phyloP scores from a whole-genome alignment of 2,797 vertebrate species.

The Sebastes matsubarae region DNA sequence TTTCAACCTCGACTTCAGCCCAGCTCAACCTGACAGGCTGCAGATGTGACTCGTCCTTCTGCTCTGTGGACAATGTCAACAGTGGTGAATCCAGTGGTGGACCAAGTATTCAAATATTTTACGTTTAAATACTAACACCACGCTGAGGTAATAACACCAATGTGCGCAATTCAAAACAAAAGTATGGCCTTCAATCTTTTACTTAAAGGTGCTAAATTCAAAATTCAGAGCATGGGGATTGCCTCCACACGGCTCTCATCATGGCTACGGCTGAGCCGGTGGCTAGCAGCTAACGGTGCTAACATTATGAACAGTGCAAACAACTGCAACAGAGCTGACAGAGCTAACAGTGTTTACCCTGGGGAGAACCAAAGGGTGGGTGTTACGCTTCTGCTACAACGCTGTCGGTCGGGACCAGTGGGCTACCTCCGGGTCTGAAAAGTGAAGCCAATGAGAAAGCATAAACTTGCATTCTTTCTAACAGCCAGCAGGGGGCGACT shows the following conservation, averaged over 20 bases:
- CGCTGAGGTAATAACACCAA: not conserved
- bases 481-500: too few relatives aligned
- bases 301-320: not conserved
- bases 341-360: not conserved
- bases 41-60: slow-evolving; percentile 44
- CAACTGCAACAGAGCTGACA: not conserved
- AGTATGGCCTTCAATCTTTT: not conserved
- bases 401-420: too few relatives aligned
- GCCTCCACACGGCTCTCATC: not conserved
- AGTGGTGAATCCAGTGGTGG: not conserved
- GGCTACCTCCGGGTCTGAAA: too few relatives aligned
- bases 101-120: not conserved
- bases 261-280: too few relatives aligned
- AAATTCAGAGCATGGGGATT: not conserved
- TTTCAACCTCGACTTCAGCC: slow-evolving; percentile 31
- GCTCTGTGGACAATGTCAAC: slow-evolving; percentile 39
- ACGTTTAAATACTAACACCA: not conserved
- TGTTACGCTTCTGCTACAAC: not conserved
- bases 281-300: not conserved
- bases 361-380: not conserved
- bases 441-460: too few relatives aligned
- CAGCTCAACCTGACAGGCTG: slow-evolving; percentile 25
- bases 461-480: too few relatives aligned
- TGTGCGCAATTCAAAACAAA: not conserved
- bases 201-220: not conserved